Percentiles rank a stretch among this genome's conserved stretches.
Conservation (phyloP, 2,888 invertebrate genomes). For the Lasioglossum vierecki region DNA sequence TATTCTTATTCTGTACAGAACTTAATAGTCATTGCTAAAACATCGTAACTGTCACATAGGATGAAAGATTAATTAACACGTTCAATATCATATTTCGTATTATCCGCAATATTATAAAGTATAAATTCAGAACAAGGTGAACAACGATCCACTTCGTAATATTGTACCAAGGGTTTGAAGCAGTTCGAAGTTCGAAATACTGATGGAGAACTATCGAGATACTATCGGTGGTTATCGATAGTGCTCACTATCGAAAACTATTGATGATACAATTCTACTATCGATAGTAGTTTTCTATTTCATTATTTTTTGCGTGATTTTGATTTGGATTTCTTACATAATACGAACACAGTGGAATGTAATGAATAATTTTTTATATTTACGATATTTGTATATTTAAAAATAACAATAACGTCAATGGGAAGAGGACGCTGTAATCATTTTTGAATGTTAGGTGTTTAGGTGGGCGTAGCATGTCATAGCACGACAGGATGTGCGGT, state of each 20-base stretch:
- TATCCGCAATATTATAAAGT: not conserved
- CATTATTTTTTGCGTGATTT: not conserved
- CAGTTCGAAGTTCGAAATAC: too few relatives aligned
- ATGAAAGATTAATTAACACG: not conserved
- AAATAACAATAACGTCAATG: not conserved
- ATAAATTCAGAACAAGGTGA: not conserved
- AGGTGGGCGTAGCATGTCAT: not conserved
- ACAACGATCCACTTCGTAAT: not conserved
- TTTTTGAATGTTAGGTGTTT: not conserved
- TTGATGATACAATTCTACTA: too few relatives aligned
- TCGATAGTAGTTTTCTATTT: too few relatives aligned
- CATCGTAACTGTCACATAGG: not conserved
- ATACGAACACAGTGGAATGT: not conserved
- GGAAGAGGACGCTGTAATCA: not conserved
- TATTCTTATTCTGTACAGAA: not conserved
- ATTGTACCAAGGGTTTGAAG: not conserved
- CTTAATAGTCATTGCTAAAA: not conserved
- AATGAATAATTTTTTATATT: not conserved
- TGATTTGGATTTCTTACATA: not conserved
- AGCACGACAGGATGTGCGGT: not conserved
- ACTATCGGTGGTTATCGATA: too few relatives aligned
- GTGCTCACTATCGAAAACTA: too few relatives aligned
- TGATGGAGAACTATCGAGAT: too few relatives aligned
- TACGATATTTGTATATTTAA: not conserved
- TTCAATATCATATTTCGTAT: not conserved